Evolutionary conservation across 2,888 invertebrate genomes (phyloP).

Genomic region (Drosophila peninsularis): DNA sequence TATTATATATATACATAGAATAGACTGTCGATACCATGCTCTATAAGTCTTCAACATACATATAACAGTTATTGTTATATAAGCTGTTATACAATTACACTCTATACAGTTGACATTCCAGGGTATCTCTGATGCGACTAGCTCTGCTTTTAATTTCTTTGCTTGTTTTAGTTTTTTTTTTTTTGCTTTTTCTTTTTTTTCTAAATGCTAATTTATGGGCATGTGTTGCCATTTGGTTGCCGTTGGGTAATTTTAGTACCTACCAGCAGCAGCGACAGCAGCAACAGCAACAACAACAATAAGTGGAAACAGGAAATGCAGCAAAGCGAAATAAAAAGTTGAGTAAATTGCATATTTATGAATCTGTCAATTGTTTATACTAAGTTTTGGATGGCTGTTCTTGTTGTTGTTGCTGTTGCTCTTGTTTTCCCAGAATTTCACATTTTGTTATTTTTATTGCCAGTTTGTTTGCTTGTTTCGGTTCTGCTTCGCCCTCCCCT

Average conservation of each 20-base stretch:
- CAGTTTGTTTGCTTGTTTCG: slow-evolving; percentile 43
- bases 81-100: background rate
- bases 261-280: slow-evolving; percentile 43
- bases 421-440: slow-evolving; percentile 68
- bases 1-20: background rate
- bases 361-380: slow-evolving; percentile 81
- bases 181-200: slow-evolving; percentile 51
- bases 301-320: slow-evolving; percentile 77
- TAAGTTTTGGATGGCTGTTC: slow-evolving; percentile 43
- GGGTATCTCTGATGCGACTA: slow-evolving; percentile 19
- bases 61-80: background rate
- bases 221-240: slow-evolving; percentile 81
- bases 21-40: background rate
- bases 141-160: slow-evolving; percentile 11
- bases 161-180: slow-evolving; percentile 42
- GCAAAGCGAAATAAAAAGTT: slow-evolving; percentile 78
- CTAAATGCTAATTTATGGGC: slow-evolving; percentile 80
- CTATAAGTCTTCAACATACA: background rate
- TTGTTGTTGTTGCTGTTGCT: slow-evolving; percentile 38
- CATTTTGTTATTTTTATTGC: slow-evolving; percentile 60
- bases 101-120: background rate
- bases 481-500: slow-evolving; percentile 16
- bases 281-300: slow-evolving; percentile 38
- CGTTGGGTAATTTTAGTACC: slow-evolving; percentile 80
- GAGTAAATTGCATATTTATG: slow-evolving; percentile 80